phyloP scores from a whole-genome alignment of 1,140 invertebrate species.

The Eubasilissa regina region DNA sequence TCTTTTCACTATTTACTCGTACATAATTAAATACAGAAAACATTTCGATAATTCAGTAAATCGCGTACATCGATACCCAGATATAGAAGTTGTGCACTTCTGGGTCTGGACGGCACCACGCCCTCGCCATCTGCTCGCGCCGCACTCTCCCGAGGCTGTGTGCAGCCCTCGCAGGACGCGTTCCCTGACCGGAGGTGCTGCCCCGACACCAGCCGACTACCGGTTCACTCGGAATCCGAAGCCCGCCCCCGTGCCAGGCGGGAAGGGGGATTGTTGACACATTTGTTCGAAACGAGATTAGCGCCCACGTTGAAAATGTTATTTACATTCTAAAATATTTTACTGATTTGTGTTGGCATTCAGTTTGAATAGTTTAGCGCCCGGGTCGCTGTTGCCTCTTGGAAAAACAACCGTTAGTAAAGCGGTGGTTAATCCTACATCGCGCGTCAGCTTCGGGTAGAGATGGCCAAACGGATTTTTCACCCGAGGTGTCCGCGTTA shows the following conservation, averaged over 20 bases:
- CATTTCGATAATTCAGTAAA: neutral
- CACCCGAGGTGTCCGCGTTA: too few species aligned
- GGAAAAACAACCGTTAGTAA: too few species aligned
- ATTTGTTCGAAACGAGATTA: too few species aligned
- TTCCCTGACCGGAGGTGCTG: neutral
- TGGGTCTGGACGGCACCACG: neutral
- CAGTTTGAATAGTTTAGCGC: too few species aligned
- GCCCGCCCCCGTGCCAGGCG: neutral
- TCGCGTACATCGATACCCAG: neutral
- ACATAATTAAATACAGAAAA: neutral
- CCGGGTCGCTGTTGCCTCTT: too few species aligned
- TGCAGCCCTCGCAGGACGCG: neutral
- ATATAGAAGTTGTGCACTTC: neutral
- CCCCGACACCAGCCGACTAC: neutral
- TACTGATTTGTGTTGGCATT: too few species aligned
- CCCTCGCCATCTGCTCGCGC: neutral
- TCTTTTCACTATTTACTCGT: neutral
- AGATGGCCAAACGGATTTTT: too few species aligned
- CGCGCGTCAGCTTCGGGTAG: too few species aligned
- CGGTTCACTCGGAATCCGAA: neutral
- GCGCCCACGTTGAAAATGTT: too few species aligned
- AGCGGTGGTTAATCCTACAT: too few species aligned
- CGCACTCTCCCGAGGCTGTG: too few species aligned
- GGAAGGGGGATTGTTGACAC: neutral
- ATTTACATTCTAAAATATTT: too few species aligned